Base-by-base conservation (phyloP, 2,888 invertebrate genomes). In the Arrhopalites spinosus region DNA sequence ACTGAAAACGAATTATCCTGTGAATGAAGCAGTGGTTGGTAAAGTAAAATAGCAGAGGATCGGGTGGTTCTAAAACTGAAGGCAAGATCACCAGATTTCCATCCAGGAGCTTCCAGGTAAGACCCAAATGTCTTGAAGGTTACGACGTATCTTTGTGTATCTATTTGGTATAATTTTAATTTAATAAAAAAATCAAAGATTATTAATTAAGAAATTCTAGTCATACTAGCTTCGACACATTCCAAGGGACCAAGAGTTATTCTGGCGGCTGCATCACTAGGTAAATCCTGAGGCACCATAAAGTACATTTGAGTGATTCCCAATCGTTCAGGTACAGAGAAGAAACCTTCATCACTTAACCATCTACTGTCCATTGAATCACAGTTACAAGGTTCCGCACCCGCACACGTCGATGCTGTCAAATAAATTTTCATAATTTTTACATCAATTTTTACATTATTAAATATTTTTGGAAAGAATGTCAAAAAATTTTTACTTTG, bases 61-160 rank as follows among this genome's bases (percentile, higher is more conserved):
- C 95, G 94, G 0, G 95, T 95, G 0, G 96, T 96, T 79, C 95
- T 89, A 84, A 96, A 96, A 83, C 95, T 95, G 86, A 96, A 94
- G 0, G 94, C 94, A 79, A 96, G 91, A 84, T 95, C 95, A 0
- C 95, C 95, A 84, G 94, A 93, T 76, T 93, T 88, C 96, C 96
- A 96, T 0, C 95, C 94, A 0, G 94, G 95, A 1, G 96, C 94
- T 87, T 95, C 94, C 81, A 97, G 92, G 85, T 93, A 96, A 0
- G 95, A 95, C 83, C 94, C 94, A 36, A 93, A 93, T 0, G 95
- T 95, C 66, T 95, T 95, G 84, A 96, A 96, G 3, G 96, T 96
- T 13, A 96, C 95, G 8, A 96, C 95, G 85, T 94, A 95, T 82
- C 93, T 90, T 86, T 95, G 94, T 1, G 94, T 95, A 86, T 96